phyloP scores from a whole-genome alignment of 1,140 invertebrate species.

The Dendroctonus valens region DNA sequence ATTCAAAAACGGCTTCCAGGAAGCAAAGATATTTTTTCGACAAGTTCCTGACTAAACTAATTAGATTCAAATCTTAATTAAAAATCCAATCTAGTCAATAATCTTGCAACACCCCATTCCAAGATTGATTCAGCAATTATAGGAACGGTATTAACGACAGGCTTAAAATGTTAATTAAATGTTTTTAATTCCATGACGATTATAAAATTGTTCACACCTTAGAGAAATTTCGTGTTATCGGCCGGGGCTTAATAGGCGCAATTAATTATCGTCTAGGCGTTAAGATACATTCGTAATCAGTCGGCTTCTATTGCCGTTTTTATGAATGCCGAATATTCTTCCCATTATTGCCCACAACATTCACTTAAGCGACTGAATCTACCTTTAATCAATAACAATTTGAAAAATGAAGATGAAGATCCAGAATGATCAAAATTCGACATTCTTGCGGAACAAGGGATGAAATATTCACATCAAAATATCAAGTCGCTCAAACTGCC shows the following conservation, averaged over 20 bases:
- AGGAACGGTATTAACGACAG: neutral
- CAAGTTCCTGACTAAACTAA: neutral
- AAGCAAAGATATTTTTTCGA: too few relatives aligned
- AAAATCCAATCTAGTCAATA: neutral
- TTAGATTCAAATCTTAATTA: neutral
- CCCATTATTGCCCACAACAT: too few relatives aligned
- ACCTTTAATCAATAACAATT: too few relatives aligned
- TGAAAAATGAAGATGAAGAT: too few relatives aligned
- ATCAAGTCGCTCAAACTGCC: too few relatives aligned
- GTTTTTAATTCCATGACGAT: constrained; percentile 3
- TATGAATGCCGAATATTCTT: too few relatives aligned
- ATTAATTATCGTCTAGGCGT: constrained; percentile 11
- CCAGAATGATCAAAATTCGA: too few relatives aligned
- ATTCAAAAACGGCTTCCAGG: too few relatives aligned
- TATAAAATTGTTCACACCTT: constrained; percentile 19
- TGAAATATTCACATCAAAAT: too few relatives aligned
- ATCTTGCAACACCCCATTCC: neutral
- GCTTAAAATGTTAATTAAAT: constrained; percentile 11
- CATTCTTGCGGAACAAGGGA: too few relatives aligned
- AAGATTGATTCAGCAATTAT: constrained; percentile 9
- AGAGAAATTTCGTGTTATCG: constrained; percentile 15
- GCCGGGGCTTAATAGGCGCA: constrained; percentile 3
- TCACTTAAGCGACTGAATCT: too few relatives aligned
- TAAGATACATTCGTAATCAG: constrained; percentile 1
- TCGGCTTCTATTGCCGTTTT: too few relatives aligned